Conservation (phyloP, 2,113 vertebrate species). For the Microcebus lehilahytsara region DNA sequence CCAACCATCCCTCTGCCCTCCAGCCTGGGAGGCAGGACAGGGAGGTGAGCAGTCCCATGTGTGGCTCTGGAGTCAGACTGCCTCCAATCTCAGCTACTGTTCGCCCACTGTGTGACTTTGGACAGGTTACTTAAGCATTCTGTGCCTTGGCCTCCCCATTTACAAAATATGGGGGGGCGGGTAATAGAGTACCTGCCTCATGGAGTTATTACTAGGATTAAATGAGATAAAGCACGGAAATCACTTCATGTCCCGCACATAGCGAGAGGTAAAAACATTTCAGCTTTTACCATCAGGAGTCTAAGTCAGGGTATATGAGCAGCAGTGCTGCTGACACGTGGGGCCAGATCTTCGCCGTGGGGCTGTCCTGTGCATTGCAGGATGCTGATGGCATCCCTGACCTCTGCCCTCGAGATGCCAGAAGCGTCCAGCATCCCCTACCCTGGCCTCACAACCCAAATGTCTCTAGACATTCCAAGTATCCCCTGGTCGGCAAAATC, state of each 20-base stretch:
- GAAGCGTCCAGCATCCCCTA: neutral
- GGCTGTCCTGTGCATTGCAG: neutral
- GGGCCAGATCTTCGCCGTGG: neutral
- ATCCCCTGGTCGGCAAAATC: neutral
- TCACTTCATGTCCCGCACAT: neutral
- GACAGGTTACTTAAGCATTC: neutral
- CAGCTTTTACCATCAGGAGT: neutral
- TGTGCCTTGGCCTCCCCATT: neutral
- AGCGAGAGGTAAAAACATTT: neutral
- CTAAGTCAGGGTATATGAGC: neutral
- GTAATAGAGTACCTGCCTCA: neutral
- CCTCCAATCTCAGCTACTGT: neutral
- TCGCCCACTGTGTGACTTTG: neutral
- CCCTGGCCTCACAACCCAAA: neutral
- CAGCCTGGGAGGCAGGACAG: rapidly evolving
- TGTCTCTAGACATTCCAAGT: neutral
- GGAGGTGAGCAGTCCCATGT: neutral
- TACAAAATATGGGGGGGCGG: neutral
- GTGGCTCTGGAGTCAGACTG: neutral
- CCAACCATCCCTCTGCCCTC: neutral
- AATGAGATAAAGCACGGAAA: neutral
- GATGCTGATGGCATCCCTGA: neutral
- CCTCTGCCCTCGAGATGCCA: neutral
- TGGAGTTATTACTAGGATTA: neutral
- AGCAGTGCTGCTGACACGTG: neutral